Percentiles rank a stretch among this genome's conserved stretches.
Conservation (phyloP, 92 coral and sea anemone species). For the Nematostella vectensis region DNA sequence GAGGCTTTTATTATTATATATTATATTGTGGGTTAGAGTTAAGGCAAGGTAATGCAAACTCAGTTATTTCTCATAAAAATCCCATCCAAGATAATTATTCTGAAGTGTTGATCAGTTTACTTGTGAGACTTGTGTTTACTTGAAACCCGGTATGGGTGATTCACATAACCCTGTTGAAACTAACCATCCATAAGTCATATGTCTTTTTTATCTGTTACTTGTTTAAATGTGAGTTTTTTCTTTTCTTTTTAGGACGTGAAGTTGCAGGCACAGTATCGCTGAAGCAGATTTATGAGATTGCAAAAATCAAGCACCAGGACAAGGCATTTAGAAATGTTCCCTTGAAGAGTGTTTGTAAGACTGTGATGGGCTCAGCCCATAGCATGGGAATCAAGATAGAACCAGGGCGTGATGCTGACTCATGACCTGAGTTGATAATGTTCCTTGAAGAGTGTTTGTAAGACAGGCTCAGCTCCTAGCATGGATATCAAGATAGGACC, state of each 20-base stretch:
- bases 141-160: too few relatives aligned
- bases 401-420: conserved; percentile 42
- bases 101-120: too few relatives aligned
- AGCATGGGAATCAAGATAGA: conserved; percentile 85
- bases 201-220: too few relatives aligned
- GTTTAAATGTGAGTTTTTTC: too few relatives aligned
- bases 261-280: conserved; percentile 85
- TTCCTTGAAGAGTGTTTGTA: neutral
- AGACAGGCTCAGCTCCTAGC: too few relatives aligned
- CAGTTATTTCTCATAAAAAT: neutral
- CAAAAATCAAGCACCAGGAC: conserved; percentile 73
- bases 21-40: neutral
- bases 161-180: too few relatives aligned
- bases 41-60: neutral
- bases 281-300: conserved; percentile 90
- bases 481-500: neutral
- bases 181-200: too few relatives aligned
- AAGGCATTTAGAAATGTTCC: conserved; percentile 75
- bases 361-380: conserved; percentile 85
- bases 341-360: conserved; percentile 69
- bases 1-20: neutral
- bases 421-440: too few relatives aligned
- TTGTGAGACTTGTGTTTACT: too few relatives aligned
- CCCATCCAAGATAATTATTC: neutral
- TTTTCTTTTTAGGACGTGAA: conserved; percentile 52